Base-by-base conservation (phyloP, 1,140 invertebrate species). In the Eriosoma lanigerum region DNA sequence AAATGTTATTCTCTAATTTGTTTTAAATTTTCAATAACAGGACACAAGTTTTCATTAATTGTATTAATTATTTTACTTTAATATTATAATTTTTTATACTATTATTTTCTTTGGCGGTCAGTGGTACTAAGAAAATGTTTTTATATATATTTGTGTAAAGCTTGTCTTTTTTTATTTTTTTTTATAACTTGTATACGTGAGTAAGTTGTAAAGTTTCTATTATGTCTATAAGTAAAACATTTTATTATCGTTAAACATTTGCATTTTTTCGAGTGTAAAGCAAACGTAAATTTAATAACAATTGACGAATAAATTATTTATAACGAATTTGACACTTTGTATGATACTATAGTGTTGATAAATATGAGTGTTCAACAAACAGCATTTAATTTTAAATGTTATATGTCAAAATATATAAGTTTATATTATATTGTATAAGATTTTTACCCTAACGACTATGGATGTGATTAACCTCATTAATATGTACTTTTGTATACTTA, bases 401-500 rank as follows among this genome's bases (percentile, higher is more conserved):
- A 52, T 26, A 52, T 72, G 17, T 70, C 29, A 52, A 26, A 72
- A 32, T 29, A n/a, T 52, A 26, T 70, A 50, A 70, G n/a, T n/a
- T 70, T 70, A 70, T 26, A 70, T 50, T 50, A 50, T 58, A 46
- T 44, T 58, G 29, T 76, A 44, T 78, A 48, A 78, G 10, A 58
- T 62, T 68, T 12, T 3, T 78, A 17, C 8, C 13, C 9, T 56
- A 38, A 26, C 56, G 58, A 58, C 32, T 21, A 62, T 29, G 58
- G 56, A 78, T 78, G 75, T 78, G 75, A 78, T 62, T 78, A 78
- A 78, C 54, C 75, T 78, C 24, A 60, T 78, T 78, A 78, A 78
- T 72, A 52, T 78, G 75, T 78, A 78, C 73, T 78, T 78, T 78
- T 78, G 73, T 78, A 78, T 78, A 78, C 75, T 78, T 78, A 78